phyloP scores from a whole-genome alignment of 2,113 vertebrate genomes.

The Rhynchomys soricoides region DNA sequence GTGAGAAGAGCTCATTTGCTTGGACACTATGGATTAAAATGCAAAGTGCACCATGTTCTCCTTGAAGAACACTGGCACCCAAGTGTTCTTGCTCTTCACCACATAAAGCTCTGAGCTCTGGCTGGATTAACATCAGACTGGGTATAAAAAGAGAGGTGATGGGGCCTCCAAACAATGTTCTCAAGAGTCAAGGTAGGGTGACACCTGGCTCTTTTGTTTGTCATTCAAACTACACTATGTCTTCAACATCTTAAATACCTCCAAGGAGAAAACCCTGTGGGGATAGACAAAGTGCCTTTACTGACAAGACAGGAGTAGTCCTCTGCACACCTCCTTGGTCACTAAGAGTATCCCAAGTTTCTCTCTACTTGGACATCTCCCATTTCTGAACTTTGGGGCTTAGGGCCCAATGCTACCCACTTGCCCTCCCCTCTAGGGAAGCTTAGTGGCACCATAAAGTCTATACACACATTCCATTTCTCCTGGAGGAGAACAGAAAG shows the following conservation, averaged over 20 bases:
- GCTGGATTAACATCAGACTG: not conserved
- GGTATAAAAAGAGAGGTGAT: constrained; percentile 3
- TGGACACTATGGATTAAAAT: constrained; percentile 33
- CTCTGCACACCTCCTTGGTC: not conserved
- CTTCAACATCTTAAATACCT: constrained; percentile 24
- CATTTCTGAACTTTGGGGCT: not conserved
- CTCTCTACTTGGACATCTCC: not conserved
- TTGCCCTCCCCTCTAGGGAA: not conserved
- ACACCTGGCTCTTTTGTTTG: constrained; percentile 18
- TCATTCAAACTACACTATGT: not conserved
- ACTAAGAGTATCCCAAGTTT: constrained; percentile 2
- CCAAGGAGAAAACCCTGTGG: not conserved
- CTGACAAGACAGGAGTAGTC: not conserved
- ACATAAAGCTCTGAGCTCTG: constrained; percentile 12
- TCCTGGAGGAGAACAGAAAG: not conserved
- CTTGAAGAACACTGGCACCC: not conserved
- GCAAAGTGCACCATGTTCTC: constrained; percentile 5
- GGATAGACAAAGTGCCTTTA: not conserved
- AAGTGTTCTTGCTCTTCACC: not conserved
- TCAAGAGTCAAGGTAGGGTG: not conserved
- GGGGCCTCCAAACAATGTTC: not conserved
- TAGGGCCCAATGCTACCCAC: not conserved
- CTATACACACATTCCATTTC: not conserved
- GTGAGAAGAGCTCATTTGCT: not conserved
- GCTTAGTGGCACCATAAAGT: not conserved